Evolutionary conservation across 2,113 vertebrate species (phyloP).

Genomic region (Burhinus bistriatus): DNA sequence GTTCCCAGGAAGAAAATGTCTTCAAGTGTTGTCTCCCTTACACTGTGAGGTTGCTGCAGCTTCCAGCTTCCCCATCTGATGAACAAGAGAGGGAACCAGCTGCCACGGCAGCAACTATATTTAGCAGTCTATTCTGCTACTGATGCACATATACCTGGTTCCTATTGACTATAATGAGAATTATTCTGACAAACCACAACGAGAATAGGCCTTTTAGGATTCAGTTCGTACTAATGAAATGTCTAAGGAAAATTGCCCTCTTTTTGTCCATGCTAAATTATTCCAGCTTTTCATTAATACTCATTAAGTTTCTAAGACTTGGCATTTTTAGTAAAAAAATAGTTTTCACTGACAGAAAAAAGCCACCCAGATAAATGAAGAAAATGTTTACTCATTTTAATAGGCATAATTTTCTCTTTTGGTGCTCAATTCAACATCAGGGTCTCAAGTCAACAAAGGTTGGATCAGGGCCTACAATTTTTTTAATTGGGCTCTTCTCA

Average conservation of each 20-base stretch:
- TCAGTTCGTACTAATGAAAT: neutral
- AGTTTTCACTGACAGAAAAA: slow-evolving; percentile 38
- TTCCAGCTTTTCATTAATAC: slow-evolving; percentile 53
- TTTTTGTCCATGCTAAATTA: slow-evolving; percentile 11
- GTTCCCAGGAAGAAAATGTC: neutral
- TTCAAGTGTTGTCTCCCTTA: neutral
- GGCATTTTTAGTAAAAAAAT: slow-evolving; percentile 22
- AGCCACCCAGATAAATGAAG: slow-evolving; percentile 20
- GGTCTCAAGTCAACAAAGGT: slow-evolving; percentile 42
- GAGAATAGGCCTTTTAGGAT: slow-evolving; percentile 25
- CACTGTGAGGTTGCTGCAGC: neutral
- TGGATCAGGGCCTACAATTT: slow-evolving; percentile 6
- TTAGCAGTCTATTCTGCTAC: slow-evolving; percentile 38
- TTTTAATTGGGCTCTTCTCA: slow-evolving; percentile 40
- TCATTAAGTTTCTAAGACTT: slow-evolving; percentile 38
- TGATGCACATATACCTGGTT: slow-evolving; percentile 35
- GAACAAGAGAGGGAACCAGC: neutral
- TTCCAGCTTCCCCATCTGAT: neutral
- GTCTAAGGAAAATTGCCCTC: neutral
- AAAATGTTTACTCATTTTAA: slow-evolving; percentile 56
- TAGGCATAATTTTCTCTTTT: slow-evolving; percentile 42
- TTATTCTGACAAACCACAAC: slow-evolving; percentile 16
- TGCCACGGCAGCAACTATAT: neutral
- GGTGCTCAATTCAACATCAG: slow-evolving; percentile 20
- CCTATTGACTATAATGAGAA: slow-evolving; percentile 4